Evolutionary conservation across 2,113 vertebrate species (phyloP), one percentile per base, ranked within the genome.

Genomic region (Sinocyclocheilus anophthalmus): DNA sequence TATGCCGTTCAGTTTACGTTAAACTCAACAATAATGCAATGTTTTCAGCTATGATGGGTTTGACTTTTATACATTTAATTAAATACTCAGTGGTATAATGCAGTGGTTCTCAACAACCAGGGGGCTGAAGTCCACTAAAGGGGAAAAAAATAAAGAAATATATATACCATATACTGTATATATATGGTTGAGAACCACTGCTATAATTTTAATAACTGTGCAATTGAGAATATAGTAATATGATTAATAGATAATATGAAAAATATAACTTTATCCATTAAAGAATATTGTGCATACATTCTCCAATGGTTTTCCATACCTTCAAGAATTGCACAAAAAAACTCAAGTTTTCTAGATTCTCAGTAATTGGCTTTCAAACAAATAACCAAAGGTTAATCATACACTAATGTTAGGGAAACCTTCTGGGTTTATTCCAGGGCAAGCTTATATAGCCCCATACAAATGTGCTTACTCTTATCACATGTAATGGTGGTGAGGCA

Each of bases 361-460:
- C 30, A 67, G 65, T 33, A 33, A 20, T 9, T 20, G 67, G 67
- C 37, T 70, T 42, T n/a, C 22, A 48, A 42, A 76, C 22, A 76
- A 76, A 48, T 48, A 48, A 50, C 22, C 42, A 76, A 16, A 12
- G 1, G 5, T 0, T 24, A 53, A 16, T 30, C 45, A 53, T 53
- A 55, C 53, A 55, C 53, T 55, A 55, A 55, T 30, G 24, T 50
- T 20, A 33, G 14, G 13, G 16, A 53, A 77, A 55, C 26, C 7
- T 55, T 77, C 48, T 77, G 48, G 26, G 87, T 83, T 85, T 76
- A 88, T 69, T 22, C 30, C 30, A 82, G 83, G 70, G 65, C 57
- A 88, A 48, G n/a, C 59, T 48, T 61, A n/a, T 65, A 63, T 22
- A 70, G 39, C 37, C 24, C 59, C 30, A 81, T 81, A 59, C 83